Evolutionary conservation across 2,888 invertebrate species (phyloP).

Genomic region (Corbicula japonica): DNA sequence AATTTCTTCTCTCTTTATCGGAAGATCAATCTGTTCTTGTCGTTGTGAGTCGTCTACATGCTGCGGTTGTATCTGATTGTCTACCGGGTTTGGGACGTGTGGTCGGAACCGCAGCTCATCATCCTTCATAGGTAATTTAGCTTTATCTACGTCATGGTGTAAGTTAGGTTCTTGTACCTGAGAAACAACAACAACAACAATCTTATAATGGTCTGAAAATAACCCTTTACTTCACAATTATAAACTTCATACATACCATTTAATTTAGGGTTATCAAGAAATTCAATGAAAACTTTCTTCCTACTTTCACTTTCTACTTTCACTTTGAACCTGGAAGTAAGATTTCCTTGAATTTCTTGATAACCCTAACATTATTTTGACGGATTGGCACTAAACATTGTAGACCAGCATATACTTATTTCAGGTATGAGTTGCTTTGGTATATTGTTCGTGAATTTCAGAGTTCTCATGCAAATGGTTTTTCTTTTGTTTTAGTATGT

Average conservation of each 20-base stretch:
- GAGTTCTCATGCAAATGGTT: too few species aligned
- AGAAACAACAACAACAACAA: not conserved
- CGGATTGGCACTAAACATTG: too few species aligned
- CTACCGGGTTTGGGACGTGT: constrained; percentile 16
- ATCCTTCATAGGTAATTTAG: not conserved
- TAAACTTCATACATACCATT: not conserved
- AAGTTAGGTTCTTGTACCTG: constrained; percentile 62
- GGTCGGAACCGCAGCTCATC: constrained; percentile 43
- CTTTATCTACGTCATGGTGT: constrained; percentile 23
- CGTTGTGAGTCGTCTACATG: constrained; percentile 44
- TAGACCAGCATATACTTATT: too few species aligned
- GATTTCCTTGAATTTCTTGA: not conserved
- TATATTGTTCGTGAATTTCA: too few species aligned
- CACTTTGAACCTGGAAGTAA: not conserved
- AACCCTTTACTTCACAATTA: not conserved
- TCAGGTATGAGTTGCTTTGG: too few species aligned
- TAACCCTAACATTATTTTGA: too few species aligned
- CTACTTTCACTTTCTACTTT: not conserved
- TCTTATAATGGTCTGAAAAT: not conserved
- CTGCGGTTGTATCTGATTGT: constrained; percentile 58
- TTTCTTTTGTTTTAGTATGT: too few species aligned
- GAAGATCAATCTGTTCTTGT: constrained; percentile 54
- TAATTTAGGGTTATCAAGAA: not conserved
- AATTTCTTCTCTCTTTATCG: constrained; percentile 12
- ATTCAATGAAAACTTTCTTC: not conserved